A percentile compares a stretch with the other conserved stretches of the same genome.
Evolutionary conservation across 2,797 vertebrate species (phyloP).

Genomic region (Pitangus sulphuratus): DNA sequence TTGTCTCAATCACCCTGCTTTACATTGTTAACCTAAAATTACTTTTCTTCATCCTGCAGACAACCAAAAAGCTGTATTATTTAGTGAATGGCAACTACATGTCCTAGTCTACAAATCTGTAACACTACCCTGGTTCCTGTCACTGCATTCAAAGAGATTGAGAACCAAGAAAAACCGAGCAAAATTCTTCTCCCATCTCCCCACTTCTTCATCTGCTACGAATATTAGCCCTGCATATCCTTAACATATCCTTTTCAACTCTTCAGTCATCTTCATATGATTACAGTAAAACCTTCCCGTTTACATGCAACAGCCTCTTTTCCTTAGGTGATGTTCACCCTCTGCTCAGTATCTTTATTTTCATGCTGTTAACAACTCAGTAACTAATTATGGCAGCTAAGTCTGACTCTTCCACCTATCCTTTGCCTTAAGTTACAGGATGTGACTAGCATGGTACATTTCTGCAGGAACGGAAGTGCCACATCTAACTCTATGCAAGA

Average conservation of each 20-base stretch:
- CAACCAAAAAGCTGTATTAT: background rate
- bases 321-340: background rate
- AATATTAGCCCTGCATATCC: background rate
- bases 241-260: background rate
- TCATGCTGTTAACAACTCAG: background rate
- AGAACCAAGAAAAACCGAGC: background rate
- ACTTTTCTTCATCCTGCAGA: background rate
- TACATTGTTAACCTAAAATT: background rate
- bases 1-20: background rate
- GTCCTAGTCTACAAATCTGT: background rate
- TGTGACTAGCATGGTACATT: background rate
- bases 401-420: background rate
- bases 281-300: background rate
- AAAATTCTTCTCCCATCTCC: background rate
- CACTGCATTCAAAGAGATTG: background rate
- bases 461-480: background rate
- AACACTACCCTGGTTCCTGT: background rate
- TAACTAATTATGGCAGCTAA: background rate
- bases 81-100: background rate
- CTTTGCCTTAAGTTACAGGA: background rate
- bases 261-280: background rate
- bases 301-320: background rate
- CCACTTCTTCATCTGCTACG: background rate
- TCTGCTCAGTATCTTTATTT: background rate
- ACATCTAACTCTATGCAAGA: background rate